These are phyloP conservation scores for Meda fulgida DNA, from an alignment of 2,797 vertebrate species.

Conservation along the genomic window DNA sequence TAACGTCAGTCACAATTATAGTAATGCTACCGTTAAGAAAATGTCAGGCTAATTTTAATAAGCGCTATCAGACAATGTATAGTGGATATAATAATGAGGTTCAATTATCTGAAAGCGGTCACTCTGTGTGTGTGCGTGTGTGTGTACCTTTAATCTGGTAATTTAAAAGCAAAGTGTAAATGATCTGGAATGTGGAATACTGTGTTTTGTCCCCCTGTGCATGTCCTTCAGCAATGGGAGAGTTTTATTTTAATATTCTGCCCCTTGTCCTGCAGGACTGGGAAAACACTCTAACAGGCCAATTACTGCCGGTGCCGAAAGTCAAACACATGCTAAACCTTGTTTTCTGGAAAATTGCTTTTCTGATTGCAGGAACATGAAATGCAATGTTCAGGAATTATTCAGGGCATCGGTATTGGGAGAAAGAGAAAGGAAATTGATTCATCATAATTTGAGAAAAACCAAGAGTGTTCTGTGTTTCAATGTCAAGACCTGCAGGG, in stretches of 20 bases:
- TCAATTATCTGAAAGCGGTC: neutral
- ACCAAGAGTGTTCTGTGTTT: neutral
- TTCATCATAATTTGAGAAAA: neutral
- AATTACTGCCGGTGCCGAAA: conserved; percentile 14
- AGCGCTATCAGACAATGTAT: neutral
- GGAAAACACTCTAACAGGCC: conserved; percentile 13
- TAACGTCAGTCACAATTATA: neutral
- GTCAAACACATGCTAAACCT: neutral
- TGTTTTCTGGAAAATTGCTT: conserved; percentile 9
- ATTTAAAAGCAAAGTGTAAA: conserved; percentile 40
- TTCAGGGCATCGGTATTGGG: neutral
- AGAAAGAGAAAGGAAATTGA: neutral
- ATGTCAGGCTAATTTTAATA: neutral
- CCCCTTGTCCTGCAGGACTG: neutral
- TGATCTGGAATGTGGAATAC: conserved; percentile 30
- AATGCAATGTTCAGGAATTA: conserved; percentile 3
- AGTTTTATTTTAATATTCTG: conserved; percentile 30
- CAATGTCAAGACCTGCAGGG: neutral
- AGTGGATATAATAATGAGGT: neutral
- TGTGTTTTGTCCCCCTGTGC: neutral
- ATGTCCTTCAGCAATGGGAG: conserved; percentile 4
- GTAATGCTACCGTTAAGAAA: conserved; percentile 10
- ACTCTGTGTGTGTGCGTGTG: neutral
- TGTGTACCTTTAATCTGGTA: neutral
- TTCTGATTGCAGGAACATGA: neutral